phyloP scores from a whole-genome alignment of 2,113 vertebrate genomes.

The Daboia siamensis region DNA sequence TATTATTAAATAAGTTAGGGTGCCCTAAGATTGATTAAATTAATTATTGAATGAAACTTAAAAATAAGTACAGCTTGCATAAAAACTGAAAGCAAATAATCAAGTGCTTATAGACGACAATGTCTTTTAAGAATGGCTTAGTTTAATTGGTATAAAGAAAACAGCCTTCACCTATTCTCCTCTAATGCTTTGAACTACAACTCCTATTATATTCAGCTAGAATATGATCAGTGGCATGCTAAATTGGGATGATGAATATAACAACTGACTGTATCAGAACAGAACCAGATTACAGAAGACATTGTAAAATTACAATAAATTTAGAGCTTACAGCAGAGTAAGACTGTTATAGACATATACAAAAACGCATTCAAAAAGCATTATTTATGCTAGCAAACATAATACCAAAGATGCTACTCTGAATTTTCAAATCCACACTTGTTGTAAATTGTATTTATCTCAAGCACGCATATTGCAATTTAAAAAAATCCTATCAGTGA shows the following conservation, averaged over 20 bases:
- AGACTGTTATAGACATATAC: conserved; percentile 12
- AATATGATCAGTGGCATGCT: background rate
- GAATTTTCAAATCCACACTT: background rate
- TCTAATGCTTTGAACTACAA: background rate
- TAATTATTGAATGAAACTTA: background rate
- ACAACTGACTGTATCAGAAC: background rate
- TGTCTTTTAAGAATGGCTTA: background rate
- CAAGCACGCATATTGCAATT: background rate
- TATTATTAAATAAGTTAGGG: background rate
- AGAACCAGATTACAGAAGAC: background rate
- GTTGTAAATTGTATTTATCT: background rate
- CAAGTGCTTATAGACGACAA: background rate
- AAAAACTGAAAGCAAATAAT: background rate
- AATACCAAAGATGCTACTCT: background rate
- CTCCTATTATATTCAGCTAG: background rate
- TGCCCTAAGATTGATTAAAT: background rate
- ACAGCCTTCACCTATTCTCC: background rate
- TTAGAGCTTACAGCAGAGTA: background rate
- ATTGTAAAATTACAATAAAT: background rate
- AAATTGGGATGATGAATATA: background rate
- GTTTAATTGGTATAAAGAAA: background rate
- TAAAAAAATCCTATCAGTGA: conserved; percentile 1
- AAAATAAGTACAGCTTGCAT: background rate
- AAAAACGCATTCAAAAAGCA: background rate
- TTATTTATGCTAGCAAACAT: background rate